Evolutionary conservation across 2,888 invertebrate species (phyloP), one percentile per base, ranked within the genome.

Genomic region (Boloria selene): DNA sequence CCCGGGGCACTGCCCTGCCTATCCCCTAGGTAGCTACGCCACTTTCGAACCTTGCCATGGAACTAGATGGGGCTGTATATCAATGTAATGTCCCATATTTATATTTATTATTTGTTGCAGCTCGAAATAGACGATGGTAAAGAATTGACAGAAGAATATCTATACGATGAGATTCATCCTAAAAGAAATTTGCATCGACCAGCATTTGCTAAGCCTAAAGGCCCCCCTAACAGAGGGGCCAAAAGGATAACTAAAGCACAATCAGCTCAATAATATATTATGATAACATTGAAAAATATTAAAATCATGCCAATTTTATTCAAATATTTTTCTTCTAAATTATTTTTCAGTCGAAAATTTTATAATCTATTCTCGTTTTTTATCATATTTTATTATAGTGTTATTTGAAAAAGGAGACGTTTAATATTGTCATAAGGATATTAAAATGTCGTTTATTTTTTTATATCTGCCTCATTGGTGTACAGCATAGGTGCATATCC

Each of bases 201-300:
- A 17, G 97, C 98, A 77, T 99, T 99, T 93, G 97, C 97, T 69
- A 98, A 98, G 87, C 99, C 99, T 1, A 98, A 98, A 88, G 98
- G 98, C 10, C 99, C 99, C 49, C 97, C 97, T 5, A 96, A 96
- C 81, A 93, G 98, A 77, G 98, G 98, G 50, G 98, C 98, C 0
- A 97, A 97, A 85, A 94, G 98, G 71, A 94, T 98, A 77, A 97
- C 97, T 58, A 97, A 96, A 85, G 84, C 94, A 0, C 94, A 95
- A 74, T 78, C 79, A 56, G 84, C 88, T 73, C 90, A 92, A 70
- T 90, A 81, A 79, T 65, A 47, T 38, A 50, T 44, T n/a, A n/a
- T n/a, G n/a, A 10, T 49, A 44, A 16, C 17, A 10, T 54, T 4
- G 13, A 47, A 5, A 17, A 50, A 44, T 38, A 51, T 60, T 49